Evolutionary conservation across 2,888 invertebrate genomes (phyloP), one percentile per base, ranked within the genome.

Genomic region (Ferrisia virgata): DNA sequence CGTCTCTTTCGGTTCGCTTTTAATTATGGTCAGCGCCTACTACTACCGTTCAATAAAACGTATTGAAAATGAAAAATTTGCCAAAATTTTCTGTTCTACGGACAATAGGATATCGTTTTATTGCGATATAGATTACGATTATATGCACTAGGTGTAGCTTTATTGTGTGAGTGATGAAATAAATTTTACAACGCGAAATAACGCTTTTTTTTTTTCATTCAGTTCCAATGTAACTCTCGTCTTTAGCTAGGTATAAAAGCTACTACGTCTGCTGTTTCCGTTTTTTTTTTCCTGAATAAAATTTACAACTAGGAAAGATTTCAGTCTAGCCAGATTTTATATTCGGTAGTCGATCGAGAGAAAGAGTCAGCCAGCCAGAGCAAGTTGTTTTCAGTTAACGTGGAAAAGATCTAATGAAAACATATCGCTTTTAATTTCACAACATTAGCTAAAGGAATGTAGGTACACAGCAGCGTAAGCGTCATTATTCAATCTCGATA

Each of bases 401-500:
- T 72, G 72, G 33, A 25, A 25, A 72, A 2, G 9, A 33, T 72
- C 72, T 72, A 72, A 72, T 72, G 33, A 72, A 33, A 72, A 72
- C 72, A n/a, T 33, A 72, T 72, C 33, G 72, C 72, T 72, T 72
- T 72, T 72, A 72, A 72, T 72, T 72, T 72, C 33, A 33, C 72
- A 33, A 72, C 33, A 72, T 72, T 72, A 31, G 31, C 72, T 33
- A 8, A 13, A 22, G 11, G 25, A 33, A 72, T 72, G 33, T 72
- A 72, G n/a, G n/a, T n/a, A n/a, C n/a, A n/a, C n/a, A n/a, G n/a
- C 8, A n/a, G 2, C 22, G 31, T 33, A 31, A 31, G 64, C 33
- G 72, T 72, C 72, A 72, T 72, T 72, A 72, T 72, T 72, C 72
- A 72, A 72, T 28, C n/a, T n/a, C 33, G 72, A 72, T 72, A 72